A percentile compares a stretch with the other conserved stretches of the same genome.
Evolutionary conservation across 1,140 invertebrate genomes (phyloP).

Genomic region (Euborellia annulipes): DNA sequence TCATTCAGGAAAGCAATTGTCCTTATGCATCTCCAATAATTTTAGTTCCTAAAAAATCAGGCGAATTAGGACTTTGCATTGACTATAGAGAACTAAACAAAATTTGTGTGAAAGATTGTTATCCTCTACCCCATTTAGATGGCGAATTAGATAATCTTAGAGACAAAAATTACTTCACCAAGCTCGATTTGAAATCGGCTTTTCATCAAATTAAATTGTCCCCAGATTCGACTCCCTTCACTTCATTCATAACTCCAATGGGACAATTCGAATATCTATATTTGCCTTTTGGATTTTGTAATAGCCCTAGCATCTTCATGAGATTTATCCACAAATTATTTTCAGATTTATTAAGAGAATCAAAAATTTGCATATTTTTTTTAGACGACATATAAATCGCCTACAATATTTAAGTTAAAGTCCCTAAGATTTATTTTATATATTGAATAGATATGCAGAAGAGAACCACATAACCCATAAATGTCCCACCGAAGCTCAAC

Average conservation of each 20-base stretch:
- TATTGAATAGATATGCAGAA: no score
- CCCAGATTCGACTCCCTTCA: conserved; percentile 8
- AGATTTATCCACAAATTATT: no score
- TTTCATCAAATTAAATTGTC: conserved; percentile 5
- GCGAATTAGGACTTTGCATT: conserved; percentile 18
- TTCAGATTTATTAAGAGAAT: no score
- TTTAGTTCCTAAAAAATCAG: conserved; percentile 19
- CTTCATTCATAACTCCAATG: conserved; percentile 10
- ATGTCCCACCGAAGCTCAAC: no score
- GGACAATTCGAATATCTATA: conserved; percentile 10
- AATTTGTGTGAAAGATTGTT: conserved; percentile 24
- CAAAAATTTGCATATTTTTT: no score
- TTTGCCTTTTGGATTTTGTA: conserved; percentile 8
- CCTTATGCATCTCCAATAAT: conserved; percentile 15
- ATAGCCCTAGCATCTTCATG: no score
- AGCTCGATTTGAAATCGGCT: conserved; percentile 19
- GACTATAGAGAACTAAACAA: conserved; percentile 30
- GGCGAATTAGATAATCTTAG: conserved; percentile 14
- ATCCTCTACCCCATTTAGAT: conserved; percentile 27
- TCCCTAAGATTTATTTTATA: no score
- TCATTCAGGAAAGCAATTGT: conserved; percentile 14
- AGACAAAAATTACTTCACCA: conserved; percentile 14
- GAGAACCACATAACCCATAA: no score
- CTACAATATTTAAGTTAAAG: no score
- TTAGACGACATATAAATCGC: no score